Evolutionary conservation across 2,888 invertebrate species (phyloP), one percentile per base, ranked within the genome.

Genomic region (Exocentrus adspersus): DNA sequence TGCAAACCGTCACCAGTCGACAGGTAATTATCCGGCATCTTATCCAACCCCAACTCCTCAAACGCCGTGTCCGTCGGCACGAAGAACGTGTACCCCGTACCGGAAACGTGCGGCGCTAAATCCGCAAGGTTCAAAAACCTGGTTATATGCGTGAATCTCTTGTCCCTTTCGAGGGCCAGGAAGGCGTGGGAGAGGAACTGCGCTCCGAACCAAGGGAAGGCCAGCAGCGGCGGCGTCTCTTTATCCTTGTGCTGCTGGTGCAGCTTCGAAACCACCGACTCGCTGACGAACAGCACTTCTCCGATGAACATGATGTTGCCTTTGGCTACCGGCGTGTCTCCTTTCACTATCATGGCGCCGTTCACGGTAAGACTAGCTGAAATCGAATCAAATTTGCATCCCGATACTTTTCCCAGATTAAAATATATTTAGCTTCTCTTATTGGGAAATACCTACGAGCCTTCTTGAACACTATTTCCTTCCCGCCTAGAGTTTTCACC

Each of bases 11-110:
- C 85, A 30, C 85, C 85, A 16, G 85, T 86, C 5, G 86, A 86
- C 77, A 87, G 73, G 66, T 83, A 82, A 78, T 87, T 86, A 73
- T 88, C 88, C 7, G 87, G 85, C 75, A 87, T 84, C 67, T 83
- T 81, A 72, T 86, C 86, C 64, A 87, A 83, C 9, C 88, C 88
- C n/a, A 88, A 78, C 67, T 85, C 83, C 69, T 86, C 85, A 76
- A 91, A 90, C 1, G 90, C 90, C 30, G 84, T 84, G 79, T 91
- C 89, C 5, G 85, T 87, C 5, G 90, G 91, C 50, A 90, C 90
- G 78, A 91, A 89, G 76, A 91, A 87, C 0, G 91, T 90, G 78
- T 89, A 89, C 64, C 87, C 88, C 14, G 87, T 86, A n/a, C 87
- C 88, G 19, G 87, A 86, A 48, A 88, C 85, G 70, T 86, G 86